Percentiles rank a stretch among this genome's conserved stretches.
Conservation (phyloP, 2,797 vertebrate species). For the Morelia viridis region DNA sequence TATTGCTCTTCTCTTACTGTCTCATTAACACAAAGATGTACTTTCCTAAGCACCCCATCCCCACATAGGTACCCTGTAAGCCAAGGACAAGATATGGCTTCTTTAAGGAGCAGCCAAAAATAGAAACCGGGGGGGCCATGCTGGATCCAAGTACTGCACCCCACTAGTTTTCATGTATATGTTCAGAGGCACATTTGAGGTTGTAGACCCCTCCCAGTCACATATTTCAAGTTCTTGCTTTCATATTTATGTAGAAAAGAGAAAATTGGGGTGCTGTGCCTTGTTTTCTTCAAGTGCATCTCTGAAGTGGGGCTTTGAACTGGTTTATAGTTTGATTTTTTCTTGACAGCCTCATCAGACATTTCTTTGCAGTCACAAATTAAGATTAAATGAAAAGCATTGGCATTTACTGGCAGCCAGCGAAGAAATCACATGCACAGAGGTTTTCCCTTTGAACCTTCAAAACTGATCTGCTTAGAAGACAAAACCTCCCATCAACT, state of each 20-base stretch:
- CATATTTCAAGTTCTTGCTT: not conserved
- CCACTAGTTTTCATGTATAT: not conserved
- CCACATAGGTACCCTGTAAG: not conserved
- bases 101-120: not conserved
- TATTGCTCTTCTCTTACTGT: not conserved
- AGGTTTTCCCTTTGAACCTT: constrained; percentile 25
- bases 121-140: not conserved
- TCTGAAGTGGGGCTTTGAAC: not conserved
- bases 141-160: not conserved
- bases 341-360: constrained; percentile 7
- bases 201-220: not conserved
- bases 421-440: not conserved
- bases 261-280: constrained; percentile 2
- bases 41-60: not conserved
- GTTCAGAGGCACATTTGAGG: not conserved
- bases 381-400: constrained; percentile 25
- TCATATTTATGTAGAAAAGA: constrained; percentile 8
- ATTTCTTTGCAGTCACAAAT: constrained; percentile 13
- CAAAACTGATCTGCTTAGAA: not conserved
- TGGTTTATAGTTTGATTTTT: constrained; percentile 11
- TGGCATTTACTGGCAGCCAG: not conserved
- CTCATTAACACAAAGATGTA: not conserved
- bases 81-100: not conserved
- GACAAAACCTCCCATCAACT: not conserved
- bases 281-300: not conserved